Percentiles rank a stretch among this genome's conserved stretches.
phyloP scores from a whole-genome alignment of 2,797 vertebrate genomes.

The Xiphophorus birchmanni region DNA sequence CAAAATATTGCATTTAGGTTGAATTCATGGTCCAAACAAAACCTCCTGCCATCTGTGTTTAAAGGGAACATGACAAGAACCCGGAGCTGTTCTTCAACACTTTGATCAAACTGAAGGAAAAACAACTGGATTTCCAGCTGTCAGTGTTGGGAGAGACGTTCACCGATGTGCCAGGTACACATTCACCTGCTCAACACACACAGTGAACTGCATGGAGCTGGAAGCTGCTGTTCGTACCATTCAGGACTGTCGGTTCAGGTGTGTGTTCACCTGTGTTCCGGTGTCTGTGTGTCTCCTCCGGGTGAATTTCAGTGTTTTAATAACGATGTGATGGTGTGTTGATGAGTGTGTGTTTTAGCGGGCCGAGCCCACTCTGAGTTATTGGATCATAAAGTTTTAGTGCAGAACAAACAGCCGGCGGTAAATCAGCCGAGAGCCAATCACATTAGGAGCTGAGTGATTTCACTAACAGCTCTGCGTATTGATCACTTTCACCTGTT shows the following conservation, averaged over 20 bases:
- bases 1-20: too few species aligned
- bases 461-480: constrained; percentile 34
- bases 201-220: not conserved
- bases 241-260: not conserved
- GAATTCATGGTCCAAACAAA: not conserved
- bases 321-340: constrained; percentile 74
- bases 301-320: constrained; percentile 41
- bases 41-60: constrained; percentile 48
- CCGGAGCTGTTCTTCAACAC: constrained; percentile 92
- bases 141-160: constrained; percentile 94
- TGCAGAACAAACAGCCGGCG: constrained; percentile 54
- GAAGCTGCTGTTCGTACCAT: not conserved
- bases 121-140: constrained; percentile 83
- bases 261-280: not conserved
- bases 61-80: constrained; percentile 96
- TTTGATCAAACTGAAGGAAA: constrained; percentile 87
- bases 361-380: constrained; percentile 71
- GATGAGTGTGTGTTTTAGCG: constrained; percentile 65
- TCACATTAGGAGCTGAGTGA: constrained; percentile 71
- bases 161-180: constrained; percentile 91
- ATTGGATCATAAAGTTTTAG: constrained; percentile 76
- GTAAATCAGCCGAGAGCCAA: constrained; percentile 74
- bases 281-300: not conserved
- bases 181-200: not conserved
- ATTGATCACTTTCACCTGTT: constrained; percentile 71